Conservation (phyloP, 1,140 invertebrate species). For the Psix sp. region DNA sequence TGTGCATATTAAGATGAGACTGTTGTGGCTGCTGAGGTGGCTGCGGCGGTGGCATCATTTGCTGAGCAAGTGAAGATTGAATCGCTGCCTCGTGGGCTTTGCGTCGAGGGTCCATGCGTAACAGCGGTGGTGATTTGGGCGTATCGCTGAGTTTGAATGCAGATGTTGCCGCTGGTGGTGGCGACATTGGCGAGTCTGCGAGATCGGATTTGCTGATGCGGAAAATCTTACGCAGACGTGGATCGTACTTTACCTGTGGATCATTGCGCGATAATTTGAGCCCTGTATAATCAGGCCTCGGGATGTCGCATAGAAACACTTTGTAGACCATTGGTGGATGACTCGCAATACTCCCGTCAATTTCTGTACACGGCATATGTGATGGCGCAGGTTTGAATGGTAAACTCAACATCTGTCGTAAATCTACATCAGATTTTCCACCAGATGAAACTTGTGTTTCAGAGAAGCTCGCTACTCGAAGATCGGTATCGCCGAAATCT, state of each 20-base stretch:
- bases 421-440: constrained; percentile 82
- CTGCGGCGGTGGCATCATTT: constrained; percentile 8
- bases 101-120: constrained; percentile 78
- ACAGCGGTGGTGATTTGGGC: constrained; percentile 71
- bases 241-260: constrained; percentile 83
- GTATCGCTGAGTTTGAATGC: constrained; percentile 65
- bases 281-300: constrained; percentile 84
- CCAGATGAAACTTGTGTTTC: constrained; percentile 43
- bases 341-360: constrained; percentile 87
- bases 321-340: constrained; percentile 86
- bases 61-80: not conserved
- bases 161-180: too few species aligned
- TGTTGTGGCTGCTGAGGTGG: constrained; percentile 69
- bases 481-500: constrained; percentile 73
- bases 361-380: constrained; percentile 89
- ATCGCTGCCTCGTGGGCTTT: constrained; percentile 72
- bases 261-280: constrained; percentile 84
- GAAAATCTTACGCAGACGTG: constrained; percentile 85
- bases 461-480: constrained; percentile 66
- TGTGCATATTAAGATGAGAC: constrained; percentile 75
- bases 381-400: constrained; percentile 87
- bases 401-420: constrained; percentile 81
- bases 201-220: constrained; percentile 79
- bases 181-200: constrained; percentile 74
- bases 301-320: constrained; percentile 81